These are phyloP conservation scores for Calyptommatus sinebrachiatus DNA, from an alignment of 2,113 vertebrate species.

Conservation along the genomic window DNA sequence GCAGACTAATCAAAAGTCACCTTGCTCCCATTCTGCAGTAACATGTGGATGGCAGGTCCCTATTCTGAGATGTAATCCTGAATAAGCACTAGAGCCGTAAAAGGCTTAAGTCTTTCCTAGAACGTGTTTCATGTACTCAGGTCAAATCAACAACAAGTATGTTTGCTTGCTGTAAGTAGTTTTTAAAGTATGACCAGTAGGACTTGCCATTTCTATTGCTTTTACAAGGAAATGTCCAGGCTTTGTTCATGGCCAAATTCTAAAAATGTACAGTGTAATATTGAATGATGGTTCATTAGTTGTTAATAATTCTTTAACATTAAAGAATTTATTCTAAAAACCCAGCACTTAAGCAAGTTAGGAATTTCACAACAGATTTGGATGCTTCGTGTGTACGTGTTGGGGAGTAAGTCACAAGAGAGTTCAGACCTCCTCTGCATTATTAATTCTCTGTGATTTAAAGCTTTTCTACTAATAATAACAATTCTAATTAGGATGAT, in stretches of 20 bases:
- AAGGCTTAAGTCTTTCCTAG: no score
- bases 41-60: no score
- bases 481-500: not conserved
- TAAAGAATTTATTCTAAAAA: not conserved
- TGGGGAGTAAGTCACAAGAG: not conserved
- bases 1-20: no score
- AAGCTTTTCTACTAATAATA: not conserved
- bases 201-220: not conserved
- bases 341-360: not conserved
- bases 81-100: no score
- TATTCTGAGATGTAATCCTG: no score
- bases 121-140: no score
- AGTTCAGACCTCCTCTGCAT: not conserved
- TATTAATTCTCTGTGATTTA: slow-evolving; percentile 1
- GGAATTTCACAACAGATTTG: not conserved
- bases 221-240: not conserved
- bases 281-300: no score
- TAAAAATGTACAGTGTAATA: not conserved
- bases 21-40: no score
- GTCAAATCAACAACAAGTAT: no score
- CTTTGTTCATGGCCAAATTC: not conserved
- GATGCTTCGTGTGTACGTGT: no score
- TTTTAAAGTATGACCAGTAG: not conserved
- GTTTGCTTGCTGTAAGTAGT: no score
- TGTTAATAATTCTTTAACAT: not conserved